These are phyloP conservation scores for Ictidomys tridecemlineatus DNA, from an alignment of 2,113 vertebrate species.

Conservation along the genomic window DNA sequence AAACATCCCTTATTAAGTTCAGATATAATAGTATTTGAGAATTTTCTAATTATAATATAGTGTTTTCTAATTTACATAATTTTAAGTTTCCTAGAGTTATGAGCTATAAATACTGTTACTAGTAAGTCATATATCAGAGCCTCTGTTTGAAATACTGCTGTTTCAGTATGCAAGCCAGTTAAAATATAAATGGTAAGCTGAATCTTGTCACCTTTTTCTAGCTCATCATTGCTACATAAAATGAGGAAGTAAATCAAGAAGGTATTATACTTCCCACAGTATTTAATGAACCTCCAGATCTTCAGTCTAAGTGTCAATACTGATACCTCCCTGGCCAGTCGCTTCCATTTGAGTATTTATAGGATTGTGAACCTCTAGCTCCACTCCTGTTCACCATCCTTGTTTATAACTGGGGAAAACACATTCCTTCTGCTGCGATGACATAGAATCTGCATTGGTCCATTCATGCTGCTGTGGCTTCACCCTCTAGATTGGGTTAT, in stretches of 20 bases:
- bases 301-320: not conserved
- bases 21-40: not conserved
- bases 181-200: too few relatives aligned
- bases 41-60: not conserved
- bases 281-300: not conserved
- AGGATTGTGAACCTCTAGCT: too few relatives aligned
- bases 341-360: not conserved
- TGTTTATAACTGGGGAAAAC: not conserved
- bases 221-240: too few relatives aligned
- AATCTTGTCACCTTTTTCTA: not conserved
- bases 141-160: too few relatives aligned
- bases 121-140: not conserved
- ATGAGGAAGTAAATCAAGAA: not conserved
- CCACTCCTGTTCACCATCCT: not conserved
- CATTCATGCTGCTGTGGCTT: too few relatives aligned
- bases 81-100: not conserved
- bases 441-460: not conserved
- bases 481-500: not conserved
- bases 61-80: not conserved
- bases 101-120: not conserved
- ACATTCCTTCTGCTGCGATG: not conserved
- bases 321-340: rapidly evolving
- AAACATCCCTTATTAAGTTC: not conserved
- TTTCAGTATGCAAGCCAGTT: not conserved
- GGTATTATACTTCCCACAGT: rapidly evolving